A percentile compares a stretch with the other conserved stretches of the same genome.
Conservation (phyloP, 2,797 vertebrate genomes). For the Esox masquinongy region DNA sequence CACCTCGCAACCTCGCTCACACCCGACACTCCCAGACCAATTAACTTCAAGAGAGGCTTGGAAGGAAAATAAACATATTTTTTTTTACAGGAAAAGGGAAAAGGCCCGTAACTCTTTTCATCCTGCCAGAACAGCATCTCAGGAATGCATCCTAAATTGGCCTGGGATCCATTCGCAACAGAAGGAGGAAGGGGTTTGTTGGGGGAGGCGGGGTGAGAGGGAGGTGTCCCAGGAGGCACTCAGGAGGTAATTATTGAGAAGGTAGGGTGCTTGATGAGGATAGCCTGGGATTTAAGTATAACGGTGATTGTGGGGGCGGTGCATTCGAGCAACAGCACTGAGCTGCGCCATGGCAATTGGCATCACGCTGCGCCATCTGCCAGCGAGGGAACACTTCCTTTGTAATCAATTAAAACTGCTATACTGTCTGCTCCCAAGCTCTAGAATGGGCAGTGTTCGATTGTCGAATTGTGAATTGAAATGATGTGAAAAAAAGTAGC, state of each 20-base stretch:
- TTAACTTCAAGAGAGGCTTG: conserved; percentile 61
- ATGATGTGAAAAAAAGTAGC: too few species aligned
- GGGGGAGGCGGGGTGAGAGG: conserved; percentile 58
- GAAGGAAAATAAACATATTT: conserved; percentile 54
- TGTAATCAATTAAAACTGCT: too few species aligned
- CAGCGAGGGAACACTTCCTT: too few species aligned
- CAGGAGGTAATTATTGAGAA: conserved; percentile 56
- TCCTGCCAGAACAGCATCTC: conserved; percentile 54
- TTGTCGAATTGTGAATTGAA: too few species aligned
- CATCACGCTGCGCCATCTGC: too few species aligned
- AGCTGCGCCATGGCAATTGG: too few species aligned
- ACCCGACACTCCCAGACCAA: conserved; percentile 48
- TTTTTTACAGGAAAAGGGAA: conserved; percentile 39
- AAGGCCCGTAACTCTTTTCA: conserved; percentile 48
- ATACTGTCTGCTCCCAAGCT: too few species aligned
- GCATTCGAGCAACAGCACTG: neutral
- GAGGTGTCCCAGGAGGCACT: conserved; percentile 46
- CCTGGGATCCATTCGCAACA: conserved; percentile 59
- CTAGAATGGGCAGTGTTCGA: too few species aligned
- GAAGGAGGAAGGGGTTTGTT: conserved; percentile 23
- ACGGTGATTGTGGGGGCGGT: neutral
- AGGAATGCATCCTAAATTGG: conserved; percentile 72
- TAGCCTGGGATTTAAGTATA: neutral
- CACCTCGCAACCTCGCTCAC: conserved; percentile 29
- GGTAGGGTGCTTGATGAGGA: neutral